Base-by-base conservation (phyloP, 2,888 invertebrate species). In the Philereme vetulata region DNA sequence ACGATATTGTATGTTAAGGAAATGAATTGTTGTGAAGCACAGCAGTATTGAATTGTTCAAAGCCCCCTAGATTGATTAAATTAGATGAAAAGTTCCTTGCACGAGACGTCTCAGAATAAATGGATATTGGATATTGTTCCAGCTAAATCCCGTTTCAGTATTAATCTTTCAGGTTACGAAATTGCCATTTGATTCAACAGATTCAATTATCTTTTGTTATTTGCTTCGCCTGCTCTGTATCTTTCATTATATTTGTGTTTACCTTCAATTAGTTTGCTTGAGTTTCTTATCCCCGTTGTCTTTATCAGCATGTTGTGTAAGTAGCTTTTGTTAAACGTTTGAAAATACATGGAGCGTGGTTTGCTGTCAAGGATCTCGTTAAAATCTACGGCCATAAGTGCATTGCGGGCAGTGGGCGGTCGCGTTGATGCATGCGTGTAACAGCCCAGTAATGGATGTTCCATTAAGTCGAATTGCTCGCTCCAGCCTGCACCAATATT, bases 91-190 rank as follows among this genome's bases (percentile, higher is more conserved):
- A 72, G 61, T 62, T 59, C 70, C 68, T 66, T 76, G 78, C 78
- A 81, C 76, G 75, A 71, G 70, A 65, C 65, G 65, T 71, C 64
- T 67, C 70, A 68, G 65, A 66, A 73, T 74, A 70, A 76, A 76
- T 74, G 61, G 68, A 70, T 71, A 72, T 71, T 68, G 70, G 71
- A 66, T 70, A 66, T 65, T 71, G 68, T 72, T 72, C 71, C 58
- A 64, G 69, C 55, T 68, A 65, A 66, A 74, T 71, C 69, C 76
- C 66, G 54, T 72, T 76, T 74, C 66, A 73, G 72, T 76, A 76
- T 76, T 73, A 68, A 76, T 71, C 63, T 70, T 72, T 71, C 57
- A 65, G 67, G 64, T 69, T 61, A 43, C 60, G 53, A 66, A 71
- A 57, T 72, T 71, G 67, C 68, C 65, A 58, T 69, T 75, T 66